Percentiles rank a stretch among this genome's conserved stretches.
Evolutionary conservation across 2,888 invertebrate species (phyloP).

Genomic region (Psylliodes chrysocephalus): DNA sequence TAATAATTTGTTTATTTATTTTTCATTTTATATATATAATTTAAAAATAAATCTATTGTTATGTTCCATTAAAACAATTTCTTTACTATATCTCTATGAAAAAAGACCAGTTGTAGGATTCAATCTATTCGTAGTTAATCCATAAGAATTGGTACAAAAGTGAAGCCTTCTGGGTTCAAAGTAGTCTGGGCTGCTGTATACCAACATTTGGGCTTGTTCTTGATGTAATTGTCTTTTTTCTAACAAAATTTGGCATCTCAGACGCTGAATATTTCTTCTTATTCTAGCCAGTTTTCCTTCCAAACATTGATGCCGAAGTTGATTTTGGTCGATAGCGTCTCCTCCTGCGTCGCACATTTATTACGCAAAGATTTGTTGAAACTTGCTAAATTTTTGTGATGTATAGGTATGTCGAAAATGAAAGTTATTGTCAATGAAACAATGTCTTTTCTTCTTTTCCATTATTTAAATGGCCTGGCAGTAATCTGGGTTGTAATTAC

Average conservation of each 20-base stretch:
- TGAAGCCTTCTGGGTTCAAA: conserved; percentile 1
- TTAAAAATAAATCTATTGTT: too few species aligned
- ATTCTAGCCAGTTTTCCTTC: not conserved
- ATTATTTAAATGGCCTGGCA: too few species aligned
- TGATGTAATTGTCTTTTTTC: conserved; percentile 1
- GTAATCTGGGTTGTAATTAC: too few species aligned
- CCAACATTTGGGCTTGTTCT: conserved; percentile 11
- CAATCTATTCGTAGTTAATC: not conserved
- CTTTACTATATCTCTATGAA: not conserved
- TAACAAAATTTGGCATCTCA: not conserved
- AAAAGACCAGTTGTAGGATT: not conserved
- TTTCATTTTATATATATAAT: too few species aligned
- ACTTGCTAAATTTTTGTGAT: not conserved
- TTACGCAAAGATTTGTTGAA: not conserved
- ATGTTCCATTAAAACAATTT: too few species aligned
- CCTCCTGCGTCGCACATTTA: not conserved
- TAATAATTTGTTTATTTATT: too few species aligned
- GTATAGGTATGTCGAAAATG: too few species aligned
- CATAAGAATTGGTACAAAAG: conserved; percentile 9
- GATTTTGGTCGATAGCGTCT: not conserved
- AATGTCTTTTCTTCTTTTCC: too few species aligned
- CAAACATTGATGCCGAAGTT: not conserved
- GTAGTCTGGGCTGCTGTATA: conserved; percentile 3
- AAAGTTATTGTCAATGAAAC: too few species aligned
- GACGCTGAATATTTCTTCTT: too few species aligned